Evolutionary conservation across 2,797 vertebrate species (phyloP), one percentile per base, ranked within the genome.

Genomic region (Antennarius maculatus): DNA sequence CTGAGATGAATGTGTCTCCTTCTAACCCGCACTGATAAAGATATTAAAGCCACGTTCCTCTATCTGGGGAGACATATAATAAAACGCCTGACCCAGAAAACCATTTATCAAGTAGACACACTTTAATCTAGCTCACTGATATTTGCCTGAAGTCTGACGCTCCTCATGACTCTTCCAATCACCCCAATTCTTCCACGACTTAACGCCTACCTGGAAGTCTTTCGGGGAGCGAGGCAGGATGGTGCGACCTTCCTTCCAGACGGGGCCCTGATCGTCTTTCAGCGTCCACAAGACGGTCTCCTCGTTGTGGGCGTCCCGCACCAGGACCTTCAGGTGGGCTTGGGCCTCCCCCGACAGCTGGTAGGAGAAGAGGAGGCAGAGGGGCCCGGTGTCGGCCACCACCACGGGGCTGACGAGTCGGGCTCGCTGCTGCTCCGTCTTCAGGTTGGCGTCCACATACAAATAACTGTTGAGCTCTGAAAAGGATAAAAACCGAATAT

Each of bases 341-440:
- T 94, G 93, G 0, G 89, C 94, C 71, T 95, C 94, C 6, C 95
- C 96, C 2, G 83, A 91, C 3, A 95, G 92, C 80, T 94, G 96
- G 84, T 99, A 99, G 70, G 94, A 96, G 89, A 99, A 99, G 58
- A 95, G 91, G 87, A 99, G 94, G 90, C 97, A 99, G 61, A 96
- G 91, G 0, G 95, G 95, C 2, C 95, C 96, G 0, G 87, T 90
- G 27, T 95, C 95, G 3, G 95, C 91, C 17, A 90, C 88, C 66
- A 99, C 90, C 0, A 83, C 70, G 0, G 97, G 95, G 86, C 97
- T 98, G 71, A 98, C 82, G 42, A 99, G 93, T 1, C 96, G 89
- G 0, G 95, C 96, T 2, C 83, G 93, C 86, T 96, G 95, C 54
- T 93, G 92, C 81, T 95, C 95, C 15, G 88, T 92, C 83, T 93